Percentiles rank a stretch among this genome's conserved stretches.
These are phyloP conservation scores for Chaenogobius annularis DNA, from an alignment of 2,113 vertebrate species.

Conservation along the genomic window DNA sequence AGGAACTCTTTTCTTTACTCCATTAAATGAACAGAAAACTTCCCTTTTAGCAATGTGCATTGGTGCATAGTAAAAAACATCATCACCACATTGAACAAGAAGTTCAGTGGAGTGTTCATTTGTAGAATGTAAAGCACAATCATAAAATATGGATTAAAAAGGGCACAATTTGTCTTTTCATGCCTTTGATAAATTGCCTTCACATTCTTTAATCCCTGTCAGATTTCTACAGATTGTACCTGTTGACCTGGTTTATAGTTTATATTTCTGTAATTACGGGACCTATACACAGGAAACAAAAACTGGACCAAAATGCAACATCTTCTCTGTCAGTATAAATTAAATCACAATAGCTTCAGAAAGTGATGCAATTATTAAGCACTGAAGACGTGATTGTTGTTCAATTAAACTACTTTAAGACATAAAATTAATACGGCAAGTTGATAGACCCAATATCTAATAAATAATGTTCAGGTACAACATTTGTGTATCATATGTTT, in stretches of 20 bases:
- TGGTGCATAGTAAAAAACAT: conserved; percentile 39
- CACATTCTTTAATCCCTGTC: neutral
- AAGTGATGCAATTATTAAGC: neutral
- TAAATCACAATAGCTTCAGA: neutral
- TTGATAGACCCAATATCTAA: neutral
- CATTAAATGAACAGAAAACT: conserved; percentile 48
- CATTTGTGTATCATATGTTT: too few species aligned
- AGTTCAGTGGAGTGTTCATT: conserved; percentile 58
- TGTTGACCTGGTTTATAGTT: neutral
- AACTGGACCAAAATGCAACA: neutral
- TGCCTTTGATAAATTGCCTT: neutral
- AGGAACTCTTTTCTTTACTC: conserved; percentile 5
- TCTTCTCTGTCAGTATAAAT: neutral
- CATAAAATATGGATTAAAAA: conserved; percentile 62
- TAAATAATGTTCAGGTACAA: neutral
- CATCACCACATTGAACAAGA: conserved; percentile 37
- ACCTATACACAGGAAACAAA: neutral
- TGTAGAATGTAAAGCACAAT: conserved; percentile 32
- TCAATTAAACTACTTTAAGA: neutral
- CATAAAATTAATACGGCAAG: neutral
- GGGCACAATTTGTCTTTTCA: conserved; percentile 16
- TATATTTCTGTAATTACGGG: neutral
- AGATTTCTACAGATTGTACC: neutral
- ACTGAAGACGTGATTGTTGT: too few species aligned
- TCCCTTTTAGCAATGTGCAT: conserved; percentile 57